Evolutionary conservation across 2,113 vertebrate species (phyloP).

Genomic region (Serinus canaria): DNA sequence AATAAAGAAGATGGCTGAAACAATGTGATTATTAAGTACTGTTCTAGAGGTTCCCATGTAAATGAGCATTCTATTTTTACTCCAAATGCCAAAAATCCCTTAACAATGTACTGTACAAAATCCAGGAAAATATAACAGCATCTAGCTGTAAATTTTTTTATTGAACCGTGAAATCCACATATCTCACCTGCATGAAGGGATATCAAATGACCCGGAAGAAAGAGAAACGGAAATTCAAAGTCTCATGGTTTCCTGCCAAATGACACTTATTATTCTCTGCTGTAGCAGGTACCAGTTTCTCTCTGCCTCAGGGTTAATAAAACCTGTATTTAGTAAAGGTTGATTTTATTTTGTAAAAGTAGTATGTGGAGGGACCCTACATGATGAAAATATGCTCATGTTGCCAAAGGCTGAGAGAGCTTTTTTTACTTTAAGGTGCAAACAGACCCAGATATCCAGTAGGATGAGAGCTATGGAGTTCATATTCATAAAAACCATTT

Average conservation of each 20-base stretch:
- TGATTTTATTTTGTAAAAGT: background rate
- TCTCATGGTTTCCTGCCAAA: background rate
- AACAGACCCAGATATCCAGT: background rate
- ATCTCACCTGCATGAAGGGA: background rate
- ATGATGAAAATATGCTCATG: background rate
- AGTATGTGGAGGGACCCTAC: background rate
- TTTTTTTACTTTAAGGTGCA: background rate
- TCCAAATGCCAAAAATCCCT: background rate
- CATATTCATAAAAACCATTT: accelerated
- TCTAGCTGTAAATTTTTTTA: background rate
- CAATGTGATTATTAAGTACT: background rate
- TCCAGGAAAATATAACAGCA: background rate
- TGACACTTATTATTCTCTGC: background rate
- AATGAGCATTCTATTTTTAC: background rate
- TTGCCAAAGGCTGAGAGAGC: background rate
- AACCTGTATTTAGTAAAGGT: background rate
- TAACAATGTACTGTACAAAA: background rate
- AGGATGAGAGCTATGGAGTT: background rate
- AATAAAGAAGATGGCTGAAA: background rate
- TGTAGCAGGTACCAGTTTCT: background rate
- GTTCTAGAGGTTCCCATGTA: background rate
- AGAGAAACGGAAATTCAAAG: background rate
- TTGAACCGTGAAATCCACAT: background rate
- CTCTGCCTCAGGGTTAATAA: background rate
- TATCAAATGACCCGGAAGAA: background rate